Evolutionary conservation across 2,797 vertebrate species (phyloP).

Genomic region (Urocyon cinereoargenteus): DNA sequence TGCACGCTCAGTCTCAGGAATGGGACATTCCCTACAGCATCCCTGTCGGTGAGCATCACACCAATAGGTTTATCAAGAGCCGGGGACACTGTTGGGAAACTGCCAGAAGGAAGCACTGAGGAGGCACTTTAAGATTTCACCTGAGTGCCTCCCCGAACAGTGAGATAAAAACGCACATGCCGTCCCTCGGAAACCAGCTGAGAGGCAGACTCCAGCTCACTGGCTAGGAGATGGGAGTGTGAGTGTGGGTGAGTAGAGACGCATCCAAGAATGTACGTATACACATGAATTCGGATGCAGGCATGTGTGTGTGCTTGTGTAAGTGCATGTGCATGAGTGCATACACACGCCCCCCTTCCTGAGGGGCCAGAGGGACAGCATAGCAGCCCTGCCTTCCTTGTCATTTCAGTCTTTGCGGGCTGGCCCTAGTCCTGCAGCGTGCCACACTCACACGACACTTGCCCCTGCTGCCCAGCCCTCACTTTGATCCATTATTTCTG

Average conservation of each 20-base stretch:
- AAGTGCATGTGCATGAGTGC: fast-evolving
- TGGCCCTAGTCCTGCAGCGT: fast-evolving
- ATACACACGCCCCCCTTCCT: background rate
- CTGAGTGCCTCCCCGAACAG: background rate
- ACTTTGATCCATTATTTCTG: background rate
- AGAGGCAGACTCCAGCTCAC: background rate
- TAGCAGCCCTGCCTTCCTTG: fast-evolving
- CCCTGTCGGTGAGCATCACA: background rate
- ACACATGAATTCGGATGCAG: fast-evolving
- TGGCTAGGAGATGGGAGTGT: background rate
- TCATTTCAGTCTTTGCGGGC: fast-evolving
- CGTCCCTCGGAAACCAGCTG: background rate
- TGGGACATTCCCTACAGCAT: background rate
- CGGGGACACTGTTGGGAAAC: background rate
- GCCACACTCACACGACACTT: fast-evolving
- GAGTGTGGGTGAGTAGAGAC: fast-evolving
- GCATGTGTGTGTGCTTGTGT: fast-evolving
- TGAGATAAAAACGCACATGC: fast-evolving
- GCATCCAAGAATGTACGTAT: background rate
- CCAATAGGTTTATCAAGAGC: background rate
- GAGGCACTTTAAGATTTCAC: background rate
- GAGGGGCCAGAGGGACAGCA: background rate
- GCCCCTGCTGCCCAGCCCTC: background rate
- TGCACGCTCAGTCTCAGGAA: background rate
- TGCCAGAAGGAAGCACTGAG: background rate